These are phyloP conservation scores for Plecotus auritus DNA, from an alignment of 2,113 vertebrate genomes.

Conservation along the genomic window DNA sequence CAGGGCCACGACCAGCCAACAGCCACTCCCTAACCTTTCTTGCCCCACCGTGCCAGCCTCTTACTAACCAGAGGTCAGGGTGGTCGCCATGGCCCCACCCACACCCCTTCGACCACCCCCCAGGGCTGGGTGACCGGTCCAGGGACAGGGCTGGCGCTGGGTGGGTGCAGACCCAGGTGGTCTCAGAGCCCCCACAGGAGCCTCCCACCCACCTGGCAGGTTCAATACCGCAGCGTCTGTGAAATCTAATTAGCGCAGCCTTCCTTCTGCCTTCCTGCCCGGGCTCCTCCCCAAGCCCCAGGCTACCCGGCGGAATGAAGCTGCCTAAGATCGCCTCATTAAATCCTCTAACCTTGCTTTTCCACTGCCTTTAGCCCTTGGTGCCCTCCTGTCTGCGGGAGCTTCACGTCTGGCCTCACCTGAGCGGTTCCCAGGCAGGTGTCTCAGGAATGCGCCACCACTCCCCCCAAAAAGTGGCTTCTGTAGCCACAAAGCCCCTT, in stretches of 20 bases:
- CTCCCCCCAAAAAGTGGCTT: not conserved
- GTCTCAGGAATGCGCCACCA: not conserved
- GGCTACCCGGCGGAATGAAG: constrained; percentile 38
- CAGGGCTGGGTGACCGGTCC: fast-evolving
- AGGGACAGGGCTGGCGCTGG: no score
- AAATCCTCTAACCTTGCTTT: constrained; percentile 55
- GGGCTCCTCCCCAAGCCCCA: constrained; percentile 30
- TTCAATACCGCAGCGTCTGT: not conserved
- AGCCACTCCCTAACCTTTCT: not conserved
- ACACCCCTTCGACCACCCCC: no score
- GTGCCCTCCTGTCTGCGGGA: constrained; percentile 47
- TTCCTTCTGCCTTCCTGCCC: not conserved
- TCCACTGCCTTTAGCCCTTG: constrained; percentile 7
- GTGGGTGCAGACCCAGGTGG: no score
- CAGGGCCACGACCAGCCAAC: fast-evolving
- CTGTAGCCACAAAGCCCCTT: not conserved
- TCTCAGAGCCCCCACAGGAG: not conserved
- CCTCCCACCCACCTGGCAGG: not conserved
- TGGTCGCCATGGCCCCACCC: no score
- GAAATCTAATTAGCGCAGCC: constrained; percentile 45
- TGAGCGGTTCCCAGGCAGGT: not conserved
- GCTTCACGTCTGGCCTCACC: not conserved
- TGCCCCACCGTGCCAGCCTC: fast-evolving
- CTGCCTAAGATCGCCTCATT: constrained; percentile 49
- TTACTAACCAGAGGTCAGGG: not conserved